Evolutionary conservation across 2,113 vertebrate species (phyloP).

Genomic region (Calidris pygmaea): DNA sequence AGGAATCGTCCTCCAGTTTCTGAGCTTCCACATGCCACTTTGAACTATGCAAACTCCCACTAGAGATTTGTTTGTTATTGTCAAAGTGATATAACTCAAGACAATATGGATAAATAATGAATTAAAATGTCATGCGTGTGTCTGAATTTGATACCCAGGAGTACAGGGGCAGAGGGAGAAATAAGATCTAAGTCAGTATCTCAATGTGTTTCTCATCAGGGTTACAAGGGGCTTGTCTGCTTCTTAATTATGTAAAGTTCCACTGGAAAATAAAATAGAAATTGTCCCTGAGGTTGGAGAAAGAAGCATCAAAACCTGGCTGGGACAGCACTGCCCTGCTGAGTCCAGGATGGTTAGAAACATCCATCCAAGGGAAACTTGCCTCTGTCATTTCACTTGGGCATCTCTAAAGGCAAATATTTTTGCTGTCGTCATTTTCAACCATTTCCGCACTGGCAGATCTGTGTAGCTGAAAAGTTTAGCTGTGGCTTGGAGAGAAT

Average conservation of each 20-base stretch:
- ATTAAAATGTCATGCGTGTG: neutral
- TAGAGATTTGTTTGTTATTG: neutral
- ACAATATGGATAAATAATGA: conserved; percentile 30
- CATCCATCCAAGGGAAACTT: neutral
- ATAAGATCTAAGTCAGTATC: neutral
- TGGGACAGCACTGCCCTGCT: neutral
- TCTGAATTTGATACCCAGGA: conserved; percentile 2
- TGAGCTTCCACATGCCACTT: neutral
- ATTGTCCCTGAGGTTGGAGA: neutral
- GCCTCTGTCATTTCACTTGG: neutral
- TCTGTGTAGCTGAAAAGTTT: neutral
- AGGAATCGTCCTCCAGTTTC: neutral
- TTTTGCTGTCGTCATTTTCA: neutral
- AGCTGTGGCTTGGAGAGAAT: neutral
- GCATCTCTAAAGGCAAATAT: neutral
- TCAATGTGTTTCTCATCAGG: neutral
- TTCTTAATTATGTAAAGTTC: neutral
- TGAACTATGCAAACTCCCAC: neutral
- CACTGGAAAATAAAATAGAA: neutral
- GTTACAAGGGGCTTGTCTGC: neutral
- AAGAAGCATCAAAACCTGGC: neutral
- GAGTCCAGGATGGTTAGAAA: neutral
- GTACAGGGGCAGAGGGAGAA: neutral
- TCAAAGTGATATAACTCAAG: neutral
- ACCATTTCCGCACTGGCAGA: fast-evolving